Evolutionary conservation across 2,797 vertebrate species (phyloP), one percentile per base, ranked within the genome.

Genomic region (Helarctos malayanus): DNA sequence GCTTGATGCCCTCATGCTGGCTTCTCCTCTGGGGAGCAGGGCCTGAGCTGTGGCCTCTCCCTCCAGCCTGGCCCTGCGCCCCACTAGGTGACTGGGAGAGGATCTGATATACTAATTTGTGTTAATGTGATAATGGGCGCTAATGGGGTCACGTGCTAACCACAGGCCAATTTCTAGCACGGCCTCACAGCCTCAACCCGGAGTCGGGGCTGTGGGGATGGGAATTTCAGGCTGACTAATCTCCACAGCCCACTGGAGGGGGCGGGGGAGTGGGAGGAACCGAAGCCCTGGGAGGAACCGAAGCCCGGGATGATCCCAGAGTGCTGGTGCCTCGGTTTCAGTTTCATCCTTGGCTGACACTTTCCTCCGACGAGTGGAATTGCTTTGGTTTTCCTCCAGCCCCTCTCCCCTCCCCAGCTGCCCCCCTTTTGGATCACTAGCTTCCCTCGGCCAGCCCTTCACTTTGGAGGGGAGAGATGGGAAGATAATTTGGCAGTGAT

Each of bases 331-430:
- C 85, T 95, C 27, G 76, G 96, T 97, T 98, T 98, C 97, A 94
- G 97, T 98, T 98, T 98, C 97, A 97, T 97, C 97, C 94, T 91
- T 97, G 96, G 97, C 98, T 98, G 93, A 96, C 76, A 93, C 88
- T 88, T 95, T 89, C 69, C 95, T 95, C 92, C n/a, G 2, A 87
- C 7, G 38, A 96, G 97, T 95, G 95, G 87, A 97, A 97, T 98
- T 95, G 95, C 97, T 97, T 98, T 96, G 97, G 95, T 97, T 98
- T 97, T 91, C 82, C 91, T 97, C 96, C 97, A 97, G 68, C 63
- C 79, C 57, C 76, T 79, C 75, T 94, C 93, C 45, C 79, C 76
- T 96, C 88, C 82, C 71, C 78, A 27, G 47, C 92, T 76, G 61
- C 16, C 84, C 45, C 71, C 89, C 63, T 69, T 88, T 93, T 93